Percentiles rank a stretch among this genome's conserved stretches.
phyloP scores from a whole-genome alignment of 2,797 vertebrate genomes.

The Gymnothorax javanicus region DNA sequence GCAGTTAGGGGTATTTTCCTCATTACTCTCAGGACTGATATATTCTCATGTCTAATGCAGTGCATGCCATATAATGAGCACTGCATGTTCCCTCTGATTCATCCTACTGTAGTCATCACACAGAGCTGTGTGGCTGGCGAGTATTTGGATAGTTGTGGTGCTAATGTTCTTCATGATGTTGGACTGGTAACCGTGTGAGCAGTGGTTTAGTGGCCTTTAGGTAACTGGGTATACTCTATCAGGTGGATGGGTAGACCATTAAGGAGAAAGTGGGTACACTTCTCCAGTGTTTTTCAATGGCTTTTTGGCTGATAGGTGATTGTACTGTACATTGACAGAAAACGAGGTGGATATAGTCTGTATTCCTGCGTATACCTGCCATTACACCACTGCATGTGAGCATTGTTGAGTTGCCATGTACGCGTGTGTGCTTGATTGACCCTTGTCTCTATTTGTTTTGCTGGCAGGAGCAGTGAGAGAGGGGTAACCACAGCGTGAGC shows the following conservation, averaged over 20 bases:
- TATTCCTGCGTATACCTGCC: no score
- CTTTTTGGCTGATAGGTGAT: no score
- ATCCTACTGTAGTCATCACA: background rate
- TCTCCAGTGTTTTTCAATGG: no score
- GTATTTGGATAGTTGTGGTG: background rate
- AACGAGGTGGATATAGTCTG: no score
- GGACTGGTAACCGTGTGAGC: background rate
- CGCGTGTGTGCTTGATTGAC: background rate
- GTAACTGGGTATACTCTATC: no score
- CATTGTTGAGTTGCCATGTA: background rate
- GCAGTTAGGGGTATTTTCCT: slow-evolving; percentile 4
- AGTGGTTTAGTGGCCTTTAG: background rate
- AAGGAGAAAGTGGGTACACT: no score
- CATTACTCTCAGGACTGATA: background rate
- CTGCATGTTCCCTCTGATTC: background rate
- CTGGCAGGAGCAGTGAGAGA: slow-evolving; percentile 41
- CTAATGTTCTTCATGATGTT: background rate
- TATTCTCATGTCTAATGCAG: background rate
- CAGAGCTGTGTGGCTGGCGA: background rate
- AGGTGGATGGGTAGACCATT: no score
- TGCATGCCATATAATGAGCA: background rate
- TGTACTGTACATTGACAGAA: no score
- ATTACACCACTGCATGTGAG: no score
- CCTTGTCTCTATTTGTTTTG: slow-evolving; percentile 18
- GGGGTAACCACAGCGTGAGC: slow-evolving; percentile 30